A percentile compares a stretch with the other conserved stretches of the same genome.
phyloP scores from a whole-genome alignment of 1,140 invertebrate species.

The Asbolus verrucosus region DNA sequence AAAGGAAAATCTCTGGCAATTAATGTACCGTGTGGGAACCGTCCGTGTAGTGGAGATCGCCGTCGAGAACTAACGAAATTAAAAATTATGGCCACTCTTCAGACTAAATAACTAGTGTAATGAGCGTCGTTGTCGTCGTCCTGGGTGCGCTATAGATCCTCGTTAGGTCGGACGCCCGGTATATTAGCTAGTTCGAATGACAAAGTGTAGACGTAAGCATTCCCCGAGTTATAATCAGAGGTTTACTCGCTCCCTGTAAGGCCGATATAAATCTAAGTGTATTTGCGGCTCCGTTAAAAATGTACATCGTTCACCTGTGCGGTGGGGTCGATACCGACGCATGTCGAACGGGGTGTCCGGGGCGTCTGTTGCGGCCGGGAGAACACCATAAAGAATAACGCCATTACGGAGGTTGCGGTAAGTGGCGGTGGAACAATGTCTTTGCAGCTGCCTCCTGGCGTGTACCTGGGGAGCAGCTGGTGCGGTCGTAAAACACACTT shows the following conservation, averaged over 20 bases:
- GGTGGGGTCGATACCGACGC: constrained; percentile 42
- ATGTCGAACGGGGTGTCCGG: constrained; percentile 19
- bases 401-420: constrained; percentile 30
- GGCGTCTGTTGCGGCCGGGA: constrained; percentile 36
- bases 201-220: constrained; percentile 41
- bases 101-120: constrained; percentile 16
- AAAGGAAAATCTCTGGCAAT: too few relatives aligned
- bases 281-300: constrained; percentile 35
- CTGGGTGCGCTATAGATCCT: constrained; percentile 29
- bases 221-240: constrained; percentile 37
- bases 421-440: constrained; percentile 39
- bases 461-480: constrained; percentile 44
- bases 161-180: constrained; percentile 17
- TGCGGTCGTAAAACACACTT: constrained; percentile 48
- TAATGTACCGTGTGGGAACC: too few relatives aligned
- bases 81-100: constrained; percentile 21
- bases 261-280: constrained; percentile 24
- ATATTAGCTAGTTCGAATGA: constrained; percentile 31
- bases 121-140: constrained; percentile 24
- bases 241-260: constrained; percentile 18
- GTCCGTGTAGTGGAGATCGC: too few relatives aligned
- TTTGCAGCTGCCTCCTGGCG: constrained; percentile 36
- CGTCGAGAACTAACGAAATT: not conserved
- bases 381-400: constrained; percentile 46
- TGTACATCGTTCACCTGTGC: constrained; percentile 35